Conservation (phyloP, 2,797 vertebrate genomes). For the Danio kyathit region DNA sequence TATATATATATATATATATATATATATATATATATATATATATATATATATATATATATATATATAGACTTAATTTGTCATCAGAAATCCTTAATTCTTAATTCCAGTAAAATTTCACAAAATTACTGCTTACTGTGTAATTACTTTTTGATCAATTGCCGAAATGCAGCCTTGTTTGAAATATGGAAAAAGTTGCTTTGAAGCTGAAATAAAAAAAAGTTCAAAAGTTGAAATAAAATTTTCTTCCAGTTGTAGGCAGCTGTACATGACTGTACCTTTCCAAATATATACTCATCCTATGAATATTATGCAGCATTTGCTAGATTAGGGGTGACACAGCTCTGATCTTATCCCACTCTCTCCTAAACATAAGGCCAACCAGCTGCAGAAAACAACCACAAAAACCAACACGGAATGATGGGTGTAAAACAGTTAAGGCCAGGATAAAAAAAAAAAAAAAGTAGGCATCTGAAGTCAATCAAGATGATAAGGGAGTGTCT, state of each 20-base stretch:
- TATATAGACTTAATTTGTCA: no score
- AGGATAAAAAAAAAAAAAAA: neutral
- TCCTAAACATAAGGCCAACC: slow-evolving; percentile 7
- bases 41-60: no score
- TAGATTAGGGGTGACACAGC: slow-evolving; percentile 11
- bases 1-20: no score
- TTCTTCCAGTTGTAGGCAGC: neutral
- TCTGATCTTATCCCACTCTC: neutral
- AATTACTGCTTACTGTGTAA: no score
- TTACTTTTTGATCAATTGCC: no score
- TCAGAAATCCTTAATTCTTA: no score
- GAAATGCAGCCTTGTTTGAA: no score
- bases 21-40: no score
- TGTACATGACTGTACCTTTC: neutral
- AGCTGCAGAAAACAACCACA: slow-evolving; percentile 15
- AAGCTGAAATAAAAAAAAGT: neutral
- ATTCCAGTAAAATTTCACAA: no score
- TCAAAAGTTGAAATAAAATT: neutral
- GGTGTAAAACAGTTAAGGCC: neutral
- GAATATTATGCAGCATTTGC: neutral
- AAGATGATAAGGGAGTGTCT: slow-evolving; percentile 15
- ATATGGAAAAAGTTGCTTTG: no score
- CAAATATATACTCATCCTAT: slow-evolving; percentile 6
- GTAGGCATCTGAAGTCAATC: slow-evolving; percentile 32
- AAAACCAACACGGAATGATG: slow-evolving; percentile 13